phyloP scores from a whole-genome alignment of 2,888 invertebrate species.

The Zele albiditarsus region DNA sequence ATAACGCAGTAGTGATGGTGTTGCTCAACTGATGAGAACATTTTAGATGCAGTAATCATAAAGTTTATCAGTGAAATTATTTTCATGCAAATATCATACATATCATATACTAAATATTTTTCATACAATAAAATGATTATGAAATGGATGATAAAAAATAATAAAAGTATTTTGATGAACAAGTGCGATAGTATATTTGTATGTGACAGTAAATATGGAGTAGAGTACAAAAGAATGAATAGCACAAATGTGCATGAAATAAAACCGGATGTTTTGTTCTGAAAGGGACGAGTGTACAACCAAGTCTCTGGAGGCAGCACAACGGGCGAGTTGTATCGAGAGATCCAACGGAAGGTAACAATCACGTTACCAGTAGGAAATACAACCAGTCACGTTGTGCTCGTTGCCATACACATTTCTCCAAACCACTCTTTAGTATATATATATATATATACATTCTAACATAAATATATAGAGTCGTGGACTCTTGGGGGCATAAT shows the following conservation, averaged over 20 bases:
- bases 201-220: background rate
- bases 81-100: background rate
- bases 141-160: background rate
- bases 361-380: constrained; percentile 33
- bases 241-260: constrained; percentile 11
- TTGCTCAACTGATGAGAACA: constrained; percentile 5
- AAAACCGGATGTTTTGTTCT: constrained; percentile 21
- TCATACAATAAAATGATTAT: background rate
- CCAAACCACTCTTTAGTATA: constrained; percentile 1
- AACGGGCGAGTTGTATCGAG: constrained; percentile 20
- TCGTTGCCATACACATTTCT: constrained; percentile 22
- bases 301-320: constrained; percentile 22
- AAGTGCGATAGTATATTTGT: background rate
- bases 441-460: constrained; percentile 40
- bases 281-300: constrained; percentile 9
- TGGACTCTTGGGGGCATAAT: constrained; percentile 58
- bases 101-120: background rate
- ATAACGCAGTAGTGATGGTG: constrained; percentile 13
- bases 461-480: constrained; percentile 59
- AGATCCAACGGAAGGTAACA: constrained; percentile 32
- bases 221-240: background rate
- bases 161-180: background rate
- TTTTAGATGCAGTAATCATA: constrained; percentile 4
- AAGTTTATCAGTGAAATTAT: background rate
- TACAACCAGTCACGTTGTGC: constrained; percentile 33